Percentiles rank a stretch among this genome's conserved stretches.
Evolutionary conservation across 2,797 vertebrate species (phyloP).

Genomic region (Monodelphis domestica): DNA sequence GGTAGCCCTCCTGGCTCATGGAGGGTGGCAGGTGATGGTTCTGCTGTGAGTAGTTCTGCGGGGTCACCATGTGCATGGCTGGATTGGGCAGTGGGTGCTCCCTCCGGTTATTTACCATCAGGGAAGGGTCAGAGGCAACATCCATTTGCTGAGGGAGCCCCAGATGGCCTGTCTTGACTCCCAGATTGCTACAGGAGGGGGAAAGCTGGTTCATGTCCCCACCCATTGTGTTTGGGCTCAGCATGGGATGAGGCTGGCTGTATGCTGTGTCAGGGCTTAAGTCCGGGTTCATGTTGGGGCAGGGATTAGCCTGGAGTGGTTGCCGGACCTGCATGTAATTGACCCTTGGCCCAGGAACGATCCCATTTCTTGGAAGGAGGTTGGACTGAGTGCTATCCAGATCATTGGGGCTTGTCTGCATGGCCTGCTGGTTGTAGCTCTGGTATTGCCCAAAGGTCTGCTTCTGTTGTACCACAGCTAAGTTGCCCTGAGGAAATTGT

Average conservation of each 20-base stretch:
- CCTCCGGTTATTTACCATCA: conserved; percentile 80
- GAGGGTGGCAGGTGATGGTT: conserved; percentile 77
- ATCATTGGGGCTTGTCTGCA: conserved; percentile 83
- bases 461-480: conserved; percentile 91
- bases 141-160: conserved; percentile 84
- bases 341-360: conserved; percentile 84
- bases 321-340: conserved; percentile 87
- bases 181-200: conserved; percentile 83
- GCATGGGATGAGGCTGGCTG: conserved; percentile 86
- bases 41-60: conserved; percentile 87
- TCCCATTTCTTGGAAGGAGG: conserved; percentile 84
- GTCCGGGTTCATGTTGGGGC: conserved; percentile 82
- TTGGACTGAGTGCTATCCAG: conserved; percentile 84
- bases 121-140: conserved; percentile 53
- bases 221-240: conserved; percentile 81
- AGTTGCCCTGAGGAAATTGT: conserved; percentile 88
- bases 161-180: conserved; percentile 78
- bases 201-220: conserved; percentile 84
- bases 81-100: conserved; percentile 81
- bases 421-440: conserved; percentile 86
- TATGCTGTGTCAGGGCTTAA: conserved; percentile 87
- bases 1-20: conserved; percentile 84
- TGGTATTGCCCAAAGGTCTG: conserved; percentile 91
- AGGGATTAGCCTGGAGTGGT: conserved; percentile 74
- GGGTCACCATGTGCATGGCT: conserved; percentile 77